Percentiles rank a stretch among this genome's conserved stretches.
These are phyloP conservation scores for Fragum fragum DNA, from an alignment of 2,888 invertebrate species.

Conservation along the genomic window DNA sequence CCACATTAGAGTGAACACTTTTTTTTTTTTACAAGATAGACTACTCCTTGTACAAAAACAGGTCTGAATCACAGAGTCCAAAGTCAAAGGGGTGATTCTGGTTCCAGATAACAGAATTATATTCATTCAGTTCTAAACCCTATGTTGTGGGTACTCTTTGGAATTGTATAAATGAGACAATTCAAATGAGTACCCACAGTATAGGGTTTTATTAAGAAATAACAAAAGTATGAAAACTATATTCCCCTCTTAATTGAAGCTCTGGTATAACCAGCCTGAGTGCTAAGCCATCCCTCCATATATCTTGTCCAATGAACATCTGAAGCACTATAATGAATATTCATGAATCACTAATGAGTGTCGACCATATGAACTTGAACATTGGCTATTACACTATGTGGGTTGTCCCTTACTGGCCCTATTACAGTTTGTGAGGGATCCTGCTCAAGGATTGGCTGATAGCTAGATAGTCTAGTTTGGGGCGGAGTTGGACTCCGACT, in stretches of 20 bases:
- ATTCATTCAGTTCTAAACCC: too few species aligned
- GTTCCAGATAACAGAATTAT: too few species aligned
- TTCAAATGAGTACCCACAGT: background rate
- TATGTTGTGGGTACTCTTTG: background rate
- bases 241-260: background rate
- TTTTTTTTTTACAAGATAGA: too few species aligned
- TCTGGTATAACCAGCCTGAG: background rate
- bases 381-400: constrained; percentile 92
- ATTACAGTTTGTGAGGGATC: constrained; percentile 80
- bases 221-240: too few species aligned
- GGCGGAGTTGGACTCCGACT: constrained; percentile 85
- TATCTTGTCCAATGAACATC: constrained; percentile 15
- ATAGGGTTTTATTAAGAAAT: background rate
- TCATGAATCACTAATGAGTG: constrained; percentile 77
- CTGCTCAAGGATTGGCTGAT: constrained; percentile 80
- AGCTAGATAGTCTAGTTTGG: constrained; percentile 76
- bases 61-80: too few species aligned
- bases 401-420: constrained; percentile 73
- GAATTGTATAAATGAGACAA: background rate
- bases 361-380: constrained; percentile 97
- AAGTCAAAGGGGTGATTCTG: too few species aligned
- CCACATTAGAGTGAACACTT: too few species aligned
- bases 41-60: too few species aligned
- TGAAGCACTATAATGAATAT: constrained; percentile 16
- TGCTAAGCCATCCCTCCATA: too few species aligned